Evolutionary conservation across 23 tunicate genomes (phyloP).

Genomic region (Trididemnum nubilum): DNA sequence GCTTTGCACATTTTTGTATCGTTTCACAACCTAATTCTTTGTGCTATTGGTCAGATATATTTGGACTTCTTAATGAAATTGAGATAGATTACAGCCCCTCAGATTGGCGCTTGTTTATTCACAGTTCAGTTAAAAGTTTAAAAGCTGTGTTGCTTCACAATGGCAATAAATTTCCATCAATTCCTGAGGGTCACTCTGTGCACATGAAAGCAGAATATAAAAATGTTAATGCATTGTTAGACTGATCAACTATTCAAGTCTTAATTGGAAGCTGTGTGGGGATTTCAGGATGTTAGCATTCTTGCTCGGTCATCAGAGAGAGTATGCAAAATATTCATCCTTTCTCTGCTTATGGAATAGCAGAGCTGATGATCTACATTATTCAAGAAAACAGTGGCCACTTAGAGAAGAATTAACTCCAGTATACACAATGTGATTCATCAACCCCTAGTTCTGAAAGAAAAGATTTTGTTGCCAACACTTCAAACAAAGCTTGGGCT

Average conservation of each 20-base stretch:
- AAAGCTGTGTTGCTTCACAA: constrained; percentile 11
- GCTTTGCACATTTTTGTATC: constrained; percentile 20
- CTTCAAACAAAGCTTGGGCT: constrained; percentile 24
- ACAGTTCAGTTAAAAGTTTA: too few relatives aligned
- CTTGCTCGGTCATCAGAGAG: constrained; percentile 10
- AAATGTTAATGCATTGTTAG: constrained; percentile 26
- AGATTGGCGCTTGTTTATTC: constrained; percentile 18
- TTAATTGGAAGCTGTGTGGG: constrained; percentile 26
- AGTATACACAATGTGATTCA: constrained; percentile 32
- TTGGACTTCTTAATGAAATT: constrained; percentile 15
- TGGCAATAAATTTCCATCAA: too few relatives aligned
- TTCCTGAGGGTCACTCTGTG: constrained; percentile 30
- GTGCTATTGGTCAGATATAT: too few relatives aligned
- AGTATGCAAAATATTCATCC: background rate
- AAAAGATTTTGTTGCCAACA: too few relatives aligned
- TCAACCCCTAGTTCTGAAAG: too few relatives aligned
- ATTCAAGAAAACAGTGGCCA: too few relatives aligned
- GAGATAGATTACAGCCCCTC: constrained; percentile 14
- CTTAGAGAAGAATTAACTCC: constrained; percentile 37
- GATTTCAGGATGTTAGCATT: constrained; percentile 29
- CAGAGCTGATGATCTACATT: too few relatives aligned
- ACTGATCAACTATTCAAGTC: constrained; percentile 26
- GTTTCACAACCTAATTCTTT: constrained; percentile 28
- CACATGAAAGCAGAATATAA: constrained; percentile 34
- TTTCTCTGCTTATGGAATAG: too few relatives aligned